Percentiles rank a stretch among this genome's conserved stretches.
phyloP scores from a whole-genome alignment of 2,113 vertebrate genomes.

The Pycnonotus jocosus region DNA sequence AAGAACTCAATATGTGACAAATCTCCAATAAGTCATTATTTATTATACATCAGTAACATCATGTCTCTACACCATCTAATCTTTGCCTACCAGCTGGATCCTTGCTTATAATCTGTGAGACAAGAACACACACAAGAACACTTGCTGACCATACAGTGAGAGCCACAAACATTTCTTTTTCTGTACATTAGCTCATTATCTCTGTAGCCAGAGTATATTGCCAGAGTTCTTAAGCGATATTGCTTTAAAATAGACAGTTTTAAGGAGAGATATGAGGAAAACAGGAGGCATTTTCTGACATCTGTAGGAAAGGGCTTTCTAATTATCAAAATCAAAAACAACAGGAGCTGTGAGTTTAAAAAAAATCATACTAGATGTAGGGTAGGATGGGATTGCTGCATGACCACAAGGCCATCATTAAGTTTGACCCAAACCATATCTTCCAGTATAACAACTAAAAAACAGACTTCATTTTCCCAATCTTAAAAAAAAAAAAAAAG shows the following conservation, averaged over 20 bases:
- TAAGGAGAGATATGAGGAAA: neutral
- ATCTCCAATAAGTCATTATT: neutral
- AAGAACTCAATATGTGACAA: neutral
- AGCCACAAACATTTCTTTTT: neutral
- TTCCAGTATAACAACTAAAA: neutral
- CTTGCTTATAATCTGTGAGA: neutral
- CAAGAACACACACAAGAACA: neutral
- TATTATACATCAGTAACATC: neutral
- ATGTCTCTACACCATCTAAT: neutral
- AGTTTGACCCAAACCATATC: neutral
- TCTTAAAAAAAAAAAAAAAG: neutral
- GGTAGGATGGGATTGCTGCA: neutral
- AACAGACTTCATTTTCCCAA: neutral
- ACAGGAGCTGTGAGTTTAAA: neutral
- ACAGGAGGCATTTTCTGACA: neutral
- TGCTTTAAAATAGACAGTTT: neutral
- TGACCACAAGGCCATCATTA: neutral
- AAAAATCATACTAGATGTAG: neutral
- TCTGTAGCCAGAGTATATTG: neutral
- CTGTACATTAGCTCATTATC: neutral
- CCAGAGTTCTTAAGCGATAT: neutral
- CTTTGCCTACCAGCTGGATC: neutral
- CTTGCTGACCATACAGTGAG: neutral
- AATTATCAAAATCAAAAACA: neutral
- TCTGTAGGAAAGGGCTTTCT: neutral